phyloP scores from a whole-genome alignment of 2,797 vertebrate species.

The Taenioides sp. region DNA sequence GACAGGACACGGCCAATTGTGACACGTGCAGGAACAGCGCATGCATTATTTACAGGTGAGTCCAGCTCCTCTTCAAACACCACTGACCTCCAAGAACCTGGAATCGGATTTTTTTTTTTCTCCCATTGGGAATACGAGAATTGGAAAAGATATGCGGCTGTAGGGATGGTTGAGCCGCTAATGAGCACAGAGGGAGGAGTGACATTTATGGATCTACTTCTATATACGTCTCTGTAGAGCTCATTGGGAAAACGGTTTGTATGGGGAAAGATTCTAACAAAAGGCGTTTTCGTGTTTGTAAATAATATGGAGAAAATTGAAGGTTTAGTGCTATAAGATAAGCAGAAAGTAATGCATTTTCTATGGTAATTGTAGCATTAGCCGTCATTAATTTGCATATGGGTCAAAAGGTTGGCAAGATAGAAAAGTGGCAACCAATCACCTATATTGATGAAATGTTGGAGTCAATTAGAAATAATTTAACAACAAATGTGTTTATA shows the following conservation, averaged over 20 bases:
- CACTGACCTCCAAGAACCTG: constrained; percentile 37
- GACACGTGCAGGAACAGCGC: constrained; percentile 99
- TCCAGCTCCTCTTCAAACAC: constrained; percentile 60
- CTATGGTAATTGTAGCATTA: too few species aligned
- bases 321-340: not conserved
- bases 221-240: constrained; percentile 15
- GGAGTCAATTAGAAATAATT: too few species aligned
- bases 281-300: not conserved
- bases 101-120: constrained; percentile 28
- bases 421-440: too few species aligned
- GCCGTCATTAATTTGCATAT: too few species aligned
- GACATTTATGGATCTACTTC: constrained; percentile 45
- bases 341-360: not conserved
- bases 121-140: constrained; percentile 10
- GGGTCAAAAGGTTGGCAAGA: too few species aligned
- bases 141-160: constrained; percentile 12
- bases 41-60: constrained; percentile 98
- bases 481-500: too few species aligned
- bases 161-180: constrained; percentile 44
- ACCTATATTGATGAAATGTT: too few species aligned
- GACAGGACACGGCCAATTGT: constrained; percentile 98
- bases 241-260: not conserved
- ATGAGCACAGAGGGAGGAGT: constrained; percentile 37
- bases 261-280: not conserved
- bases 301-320: not conserved